These are phyloP conservation scores for Apamea crenata DNA, from an alignment of 2,888 invertebrate species.

Conservation along the genomic window DNA sequence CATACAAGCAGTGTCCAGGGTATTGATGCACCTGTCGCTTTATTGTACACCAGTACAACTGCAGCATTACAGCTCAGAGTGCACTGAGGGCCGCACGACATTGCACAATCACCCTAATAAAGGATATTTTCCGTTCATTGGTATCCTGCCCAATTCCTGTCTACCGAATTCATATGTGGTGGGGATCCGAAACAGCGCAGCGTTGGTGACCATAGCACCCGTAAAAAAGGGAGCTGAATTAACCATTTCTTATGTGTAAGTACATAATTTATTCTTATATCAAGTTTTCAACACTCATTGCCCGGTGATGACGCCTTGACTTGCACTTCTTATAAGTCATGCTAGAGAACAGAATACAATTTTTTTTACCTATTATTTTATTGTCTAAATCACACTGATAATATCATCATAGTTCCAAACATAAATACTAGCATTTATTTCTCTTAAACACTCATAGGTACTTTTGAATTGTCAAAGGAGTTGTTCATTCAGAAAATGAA, in stretches of 20 bases:
- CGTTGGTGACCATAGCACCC: conserved; percentile 30
- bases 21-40: conserved; percentile 46
- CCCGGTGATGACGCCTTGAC: too few relatives aligned
- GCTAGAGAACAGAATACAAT: neutral
- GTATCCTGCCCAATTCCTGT: conserved; percentile 34
- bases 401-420: neutral
- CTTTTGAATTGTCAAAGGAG: neutral
- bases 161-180: conserved; percentile 26
- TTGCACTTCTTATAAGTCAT: neutral
- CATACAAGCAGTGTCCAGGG: conserved; percentile 37
- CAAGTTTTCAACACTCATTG: neutral
- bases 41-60: conserved; percentile 37
- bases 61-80: neutral
- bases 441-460: neutral
- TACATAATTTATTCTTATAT: neutral
- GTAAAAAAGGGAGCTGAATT: conserved; percentile 38
- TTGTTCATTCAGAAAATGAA: neutral
- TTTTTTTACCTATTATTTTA: neutral
- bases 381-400: neutral
- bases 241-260: conserved; percentile 32
- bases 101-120: conserved; percentile 10
- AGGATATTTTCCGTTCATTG: conserved; percentile 48
- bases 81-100: fast-evolving
- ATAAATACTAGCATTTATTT: neutral
- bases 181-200: conserved; percentile 34